A percentile compares a stretch with the other conserved stretches of the same genome.
phyloP scores from a whole-genome alignment of 2,113 vertebrate species.

The Callocephalon fimbriatum region DNA sequence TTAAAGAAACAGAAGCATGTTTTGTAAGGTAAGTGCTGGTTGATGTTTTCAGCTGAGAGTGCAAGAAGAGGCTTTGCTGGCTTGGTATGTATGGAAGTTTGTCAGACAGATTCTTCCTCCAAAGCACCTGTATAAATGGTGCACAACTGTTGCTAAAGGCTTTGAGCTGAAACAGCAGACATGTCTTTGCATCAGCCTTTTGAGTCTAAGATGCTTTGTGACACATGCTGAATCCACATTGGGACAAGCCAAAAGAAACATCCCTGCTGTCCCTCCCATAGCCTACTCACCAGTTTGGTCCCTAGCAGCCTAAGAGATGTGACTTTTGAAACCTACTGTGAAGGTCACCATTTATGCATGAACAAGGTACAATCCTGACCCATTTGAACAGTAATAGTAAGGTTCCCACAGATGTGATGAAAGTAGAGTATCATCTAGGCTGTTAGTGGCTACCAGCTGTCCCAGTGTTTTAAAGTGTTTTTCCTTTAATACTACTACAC shows the following conservation, averaged over 20 bases:
- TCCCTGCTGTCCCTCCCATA: slow-evolving; percentile 6
- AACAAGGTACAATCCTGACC: neutral
- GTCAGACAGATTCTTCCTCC: neutral
- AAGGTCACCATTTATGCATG: neutral
- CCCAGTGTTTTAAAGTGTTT: neutral
- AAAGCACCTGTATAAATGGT: neutral
- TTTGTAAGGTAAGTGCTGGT: neutral
- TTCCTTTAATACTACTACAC: neutral
- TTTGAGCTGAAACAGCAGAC: neutral
- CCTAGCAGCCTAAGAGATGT: neutral
- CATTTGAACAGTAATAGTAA: neutral
- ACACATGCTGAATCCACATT: slow-evolving; percentile 29
- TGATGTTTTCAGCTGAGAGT: neutral
- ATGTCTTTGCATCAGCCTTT: neutral
- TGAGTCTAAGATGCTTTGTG: slow-evolving; percentile 9
- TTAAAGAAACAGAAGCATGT: neutral
- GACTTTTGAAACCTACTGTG: neutral
- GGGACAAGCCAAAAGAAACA: slow-evolving; percentile 42
- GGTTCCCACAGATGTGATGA: neutral
- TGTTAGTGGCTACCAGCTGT: neutral
- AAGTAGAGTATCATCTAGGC: neutral
- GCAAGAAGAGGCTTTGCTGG: neutral
- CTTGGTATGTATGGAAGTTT: neutral
- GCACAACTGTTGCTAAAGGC: neutral
- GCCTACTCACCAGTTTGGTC: neutral